Evolutionary conservation across 2,113 vertebrate species (phyloP).

Genomic region (Hemiprocne comata): DNA sequence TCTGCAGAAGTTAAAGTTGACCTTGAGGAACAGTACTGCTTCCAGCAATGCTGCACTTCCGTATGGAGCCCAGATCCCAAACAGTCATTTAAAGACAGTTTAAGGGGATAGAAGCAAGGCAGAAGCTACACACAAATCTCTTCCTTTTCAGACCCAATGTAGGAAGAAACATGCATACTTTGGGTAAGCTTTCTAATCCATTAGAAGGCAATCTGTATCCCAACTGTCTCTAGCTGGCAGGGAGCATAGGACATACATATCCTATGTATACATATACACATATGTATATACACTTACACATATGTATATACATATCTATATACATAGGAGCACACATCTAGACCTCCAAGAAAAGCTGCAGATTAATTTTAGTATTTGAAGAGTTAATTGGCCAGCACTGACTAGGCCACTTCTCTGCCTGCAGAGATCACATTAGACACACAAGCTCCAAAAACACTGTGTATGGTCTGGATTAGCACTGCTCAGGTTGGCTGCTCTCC

Average conservation of each 20-base stretch:
- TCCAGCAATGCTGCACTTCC: neutral
- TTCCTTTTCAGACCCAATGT: neutral
- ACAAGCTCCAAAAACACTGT: slow-evolving; percentile 70
- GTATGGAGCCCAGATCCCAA: neutral
- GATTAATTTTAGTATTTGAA: slow-evolving; percentile 49
- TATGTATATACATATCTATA: too few relatives aligned
- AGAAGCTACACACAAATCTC: neutral
- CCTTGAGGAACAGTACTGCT: neutral
- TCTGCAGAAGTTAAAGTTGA: neutral
- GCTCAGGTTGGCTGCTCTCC: slow-evolving; percentile 80
- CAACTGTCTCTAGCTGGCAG: neutral
- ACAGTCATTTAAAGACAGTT: neutral
- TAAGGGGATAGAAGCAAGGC: neutral
- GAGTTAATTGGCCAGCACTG: slow-evolving; percentile 73
- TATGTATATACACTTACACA: too few relatives aligned
- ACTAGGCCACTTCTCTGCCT: slow-evolving; percentile 65
- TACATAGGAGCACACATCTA: too few relatives aligned
- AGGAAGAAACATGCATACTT: neutral
- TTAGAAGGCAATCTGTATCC: neutral
- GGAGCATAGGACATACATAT: too few relatives aligned
- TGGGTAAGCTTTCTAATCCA: neutral
- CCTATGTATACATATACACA: too few relatives aligned
- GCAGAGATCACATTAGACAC: slow-evolving; percentile 74
- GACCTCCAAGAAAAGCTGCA: neutral
- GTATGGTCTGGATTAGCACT: slow-evolving; percentile 87